Percentiles rank a stretch among this genome's conserved stretches.
These are phyloP conservation scores for Eubasilissa splendida DNA, from an alignment of 2,888 invertebrate genomes.

Conservation along the genomic window DNA sequence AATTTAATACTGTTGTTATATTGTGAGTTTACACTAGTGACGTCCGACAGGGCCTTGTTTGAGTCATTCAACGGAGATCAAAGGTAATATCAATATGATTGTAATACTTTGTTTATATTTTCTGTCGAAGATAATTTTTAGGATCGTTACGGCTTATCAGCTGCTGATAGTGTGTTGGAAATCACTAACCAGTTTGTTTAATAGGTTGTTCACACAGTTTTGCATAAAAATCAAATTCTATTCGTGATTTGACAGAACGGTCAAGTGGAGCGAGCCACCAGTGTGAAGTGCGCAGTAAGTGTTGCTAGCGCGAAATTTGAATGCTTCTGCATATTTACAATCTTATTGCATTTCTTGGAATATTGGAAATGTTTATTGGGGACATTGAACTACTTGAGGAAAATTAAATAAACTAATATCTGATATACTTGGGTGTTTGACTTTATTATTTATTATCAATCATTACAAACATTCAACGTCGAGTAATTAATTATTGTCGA, in stretches of 20 bases:
- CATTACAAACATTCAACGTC: too few relatives aligned
- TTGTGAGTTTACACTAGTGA: constrained; percentile 1
- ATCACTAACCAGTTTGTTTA: neutral
- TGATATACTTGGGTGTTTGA: too few relatives aligned
- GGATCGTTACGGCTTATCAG: neutral
- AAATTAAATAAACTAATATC: too few relatives aligned
- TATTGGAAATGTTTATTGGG: too few relatives aligned
- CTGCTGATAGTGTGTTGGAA: neutral
- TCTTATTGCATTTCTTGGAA: neutral
- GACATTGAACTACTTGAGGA: too few relatives aligned
- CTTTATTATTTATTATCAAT: too few relatives aligned
- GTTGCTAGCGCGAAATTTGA: constrained; percentile 17
- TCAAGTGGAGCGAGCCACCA: constrained; percentile 34
- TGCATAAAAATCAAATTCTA: neutral
- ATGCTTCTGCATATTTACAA: neutral
- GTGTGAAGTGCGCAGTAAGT: constrained; percentile 28
- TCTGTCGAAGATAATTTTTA: neutral
- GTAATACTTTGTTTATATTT: constrained; percentile 4
- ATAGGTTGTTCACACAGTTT: neutral
- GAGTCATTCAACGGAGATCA: constrained; percentile 14
- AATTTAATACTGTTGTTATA: neutral
- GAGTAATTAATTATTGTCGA: too few relatives aligned
- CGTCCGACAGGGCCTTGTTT: neutral
- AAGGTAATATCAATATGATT: constrained; percentile 8
- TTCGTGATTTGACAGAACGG: constrained; percentile 21